Evolutionary conservation across 2,888 invertebrate genomes (phyloP), one percentile per base, ranked within the genome.

Genomic region (Alviniconcha strummeri): DNA sequence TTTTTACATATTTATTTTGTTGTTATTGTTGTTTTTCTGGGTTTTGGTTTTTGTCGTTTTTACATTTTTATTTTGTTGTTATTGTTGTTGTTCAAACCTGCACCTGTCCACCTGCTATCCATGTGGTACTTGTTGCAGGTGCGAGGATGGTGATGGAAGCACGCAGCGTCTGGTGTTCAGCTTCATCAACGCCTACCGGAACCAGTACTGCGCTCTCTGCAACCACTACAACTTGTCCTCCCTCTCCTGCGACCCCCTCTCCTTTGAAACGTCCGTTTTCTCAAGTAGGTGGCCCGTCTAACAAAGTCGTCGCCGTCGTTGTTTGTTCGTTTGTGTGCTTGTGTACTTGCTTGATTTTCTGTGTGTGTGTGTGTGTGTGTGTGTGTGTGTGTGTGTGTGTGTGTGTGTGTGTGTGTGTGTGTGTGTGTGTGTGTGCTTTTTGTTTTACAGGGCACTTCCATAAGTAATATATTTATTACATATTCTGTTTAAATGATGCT

Each of bases 121-220:
- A 1, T 60, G 60, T 60, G 60, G 4, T 60, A 60, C 8, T 13
- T 60, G 60, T 60, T 54, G 13, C 80, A 80, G 80, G 9, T 80
- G 80, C 52, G 69, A 80, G 69, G 36, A 69, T 0, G 55, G 3
- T 6, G n/a, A 15, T 13, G 69, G 36, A 13, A 55, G n/a, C 1
- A 55, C 19, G 3, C 67, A 67, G 36, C 64, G 57, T 15, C 36
- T 64, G 67, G 82, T 77, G 77, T 77, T 52, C 52, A 67, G 69
- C 56, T 77, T 54, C 69, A 82, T n/a, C 5, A 9, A 15, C 13
- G 57, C 71, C n/a, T 82, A 82, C 57, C 82, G 82, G 55, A 82
- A 82, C 77, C 69, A 82, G 82, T 82, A 54, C 82, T 88, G 88
- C 67, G 86, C 87, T 4, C 82, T 83, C 17, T 88, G 88, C 78